Evolutionary conservation across 2,113 vertebrate genomes (phyloP).

Genomic region (Bos javanicus): DNA sequence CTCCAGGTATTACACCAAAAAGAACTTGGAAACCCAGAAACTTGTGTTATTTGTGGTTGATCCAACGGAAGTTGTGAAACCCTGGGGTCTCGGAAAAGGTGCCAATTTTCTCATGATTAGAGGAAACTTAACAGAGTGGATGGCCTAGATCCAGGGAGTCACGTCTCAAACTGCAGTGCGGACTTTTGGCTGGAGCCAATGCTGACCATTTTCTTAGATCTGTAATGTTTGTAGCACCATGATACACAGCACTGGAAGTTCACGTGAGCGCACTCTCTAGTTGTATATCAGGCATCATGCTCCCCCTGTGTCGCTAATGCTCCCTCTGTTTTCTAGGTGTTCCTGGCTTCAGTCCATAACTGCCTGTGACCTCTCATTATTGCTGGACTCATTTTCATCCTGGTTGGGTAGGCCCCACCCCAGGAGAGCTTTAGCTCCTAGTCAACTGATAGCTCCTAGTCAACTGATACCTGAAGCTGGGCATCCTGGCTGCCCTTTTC

Average conservation of each 20-base stretch:
- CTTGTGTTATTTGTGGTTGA: conserved; percentile 65
- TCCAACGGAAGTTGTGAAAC: conserved; percentile 64
- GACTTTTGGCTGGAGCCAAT: conserved; percentile 47
- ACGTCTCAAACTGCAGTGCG: conserved; percentile 33
- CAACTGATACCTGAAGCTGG: background rate
- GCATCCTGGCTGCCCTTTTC: background rate
- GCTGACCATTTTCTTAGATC: background rate
- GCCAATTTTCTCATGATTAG: conserved; percentile 70
- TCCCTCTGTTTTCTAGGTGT: background rate
- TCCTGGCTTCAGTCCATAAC: background rate
- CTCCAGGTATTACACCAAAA: background rate
- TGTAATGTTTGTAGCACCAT: background rate
- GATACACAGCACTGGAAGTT: background rate
- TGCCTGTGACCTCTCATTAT: background rate
- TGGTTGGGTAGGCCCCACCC: too few relatives aligned
- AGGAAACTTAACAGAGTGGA: conserved; percentile 54
- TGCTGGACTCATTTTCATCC: background rate
- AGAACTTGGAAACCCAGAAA: conserved; percentile 61
- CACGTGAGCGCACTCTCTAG: background rate
- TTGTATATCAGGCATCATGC: background rate
- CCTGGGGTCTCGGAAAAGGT: conserved; percentile 76
- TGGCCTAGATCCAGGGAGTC: conserved; percentile 67
- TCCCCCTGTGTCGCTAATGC: background rate
- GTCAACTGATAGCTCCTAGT: background rate
- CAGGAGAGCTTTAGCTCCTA: background rate